Conservation (phyloP, 2,113 vertebrate genomes). For the Chlorodrepanis virens region DNA sequence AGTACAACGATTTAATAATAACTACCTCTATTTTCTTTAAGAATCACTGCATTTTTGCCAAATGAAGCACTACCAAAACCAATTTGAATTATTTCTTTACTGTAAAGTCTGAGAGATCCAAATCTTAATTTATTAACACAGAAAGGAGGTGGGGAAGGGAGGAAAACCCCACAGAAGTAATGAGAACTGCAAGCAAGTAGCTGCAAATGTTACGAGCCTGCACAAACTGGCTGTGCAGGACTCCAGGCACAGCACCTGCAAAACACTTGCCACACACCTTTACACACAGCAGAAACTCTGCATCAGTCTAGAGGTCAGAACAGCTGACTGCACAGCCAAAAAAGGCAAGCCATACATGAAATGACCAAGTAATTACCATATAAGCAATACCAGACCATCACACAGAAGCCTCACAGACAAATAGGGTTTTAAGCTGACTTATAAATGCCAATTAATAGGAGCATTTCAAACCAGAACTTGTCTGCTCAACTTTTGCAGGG, state of each 20-base stretch:
- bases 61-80: background rate
- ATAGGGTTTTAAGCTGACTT: background rate
- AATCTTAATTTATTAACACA: background rate
- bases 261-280: background rate
- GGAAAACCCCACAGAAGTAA: background rate
- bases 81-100: background rate
- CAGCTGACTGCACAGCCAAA: background rate
- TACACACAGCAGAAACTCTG: fast-evolving
- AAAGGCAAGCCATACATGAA: background rate
- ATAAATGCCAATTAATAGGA: background rate
- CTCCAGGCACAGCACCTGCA: background rate
- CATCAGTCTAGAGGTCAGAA: background rate
- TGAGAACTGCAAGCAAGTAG: background rate
- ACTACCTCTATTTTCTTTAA: background rate
- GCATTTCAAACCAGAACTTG: background rate
- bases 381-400: background rate
- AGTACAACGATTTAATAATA: background rate
- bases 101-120: background rate
- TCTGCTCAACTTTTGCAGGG: background rate
- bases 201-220: background rate
- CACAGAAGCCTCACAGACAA: background rate
- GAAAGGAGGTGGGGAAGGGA: background rate
- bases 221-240: background rate
- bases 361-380: background rate
- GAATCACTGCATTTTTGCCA: background rate